Base-by-base conservation (phyloP, 2,888 invertebrate genomes). In the Octodonta nipae region DNA sequence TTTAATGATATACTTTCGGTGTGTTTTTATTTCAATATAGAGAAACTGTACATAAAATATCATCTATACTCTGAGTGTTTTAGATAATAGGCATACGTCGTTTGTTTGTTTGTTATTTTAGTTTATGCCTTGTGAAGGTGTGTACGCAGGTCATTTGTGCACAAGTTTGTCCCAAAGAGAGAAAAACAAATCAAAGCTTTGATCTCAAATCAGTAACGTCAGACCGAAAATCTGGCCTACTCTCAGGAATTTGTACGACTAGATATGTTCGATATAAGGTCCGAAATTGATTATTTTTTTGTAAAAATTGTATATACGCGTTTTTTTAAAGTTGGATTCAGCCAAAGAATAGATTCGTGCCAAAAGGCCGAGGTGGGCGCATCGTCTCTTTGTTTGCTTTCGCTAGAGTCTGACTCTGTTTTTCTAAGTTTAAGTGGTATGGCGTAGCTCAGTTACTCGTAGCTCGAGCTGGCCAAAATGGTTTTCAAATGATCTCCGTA, bases 401-500 rank as follows among this genome's bases (percentile, higher is more conserved):
- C 51, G 56, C 58, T 57, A 55, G 57, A 54, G 52, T 51, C 52
- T 54, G 49, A 52, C 51, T 50, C 44, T 46, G 40, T 45, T 43
- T 35, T 43, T 44, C 44, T 50, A 43, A 44, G 47, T 51, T 45
- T 50, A 50, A 44, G 44, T 40, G 36, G 44, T n/a, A n/a, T 40
- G 44, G 33, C 35, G 42, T 38, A 27, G 44, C 36, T 38, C 42
- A 43, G 36, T 33, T 10, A 22, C 11, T n/a, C n/a, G 28, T 38
- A 24, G 25, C 31, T 38, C 43, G 42, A 44, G 46, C 53, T 49
- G 49, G 54, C 53, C 52, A n/a, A 50, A 37, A 56, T 52, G 55
- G 57, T 61, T 61, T 61, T 57, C 60, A 58, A 56, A 61, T 61
- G 61, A 61, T 61, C 61, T 61, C 61, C 51, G 56, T 60, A 61